phyloP scores from a whole-genome alignment of 1,140 invertebrate genomes.

The Telenomus remus region DNA sequence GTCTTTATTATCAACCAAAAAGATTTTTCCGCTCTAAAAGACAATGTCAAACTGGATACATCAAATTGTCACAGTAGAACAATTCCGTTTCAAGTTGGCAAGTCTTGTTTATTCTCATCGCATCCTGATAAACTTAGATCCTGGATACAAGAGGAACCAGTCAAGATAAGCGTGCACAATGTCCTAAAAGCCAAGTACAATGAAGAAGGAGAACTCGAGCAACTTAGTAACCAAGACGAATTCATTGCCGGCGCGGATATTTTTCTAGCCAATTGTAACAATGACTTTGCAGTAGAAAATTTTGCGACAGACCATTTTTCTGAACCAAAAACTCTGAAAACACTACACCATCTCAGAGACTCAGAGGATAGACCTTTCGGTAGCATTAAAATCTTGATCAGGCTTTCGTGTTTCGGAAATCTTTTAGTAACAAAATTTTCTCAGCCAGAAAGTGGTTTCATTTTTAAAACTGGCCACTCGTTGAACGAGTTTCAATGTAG shows the following conservation, averaged over 20 bases:
- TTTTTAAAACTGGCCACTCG: conserved; percentile 60
- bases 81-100: conserved; percentile 51
- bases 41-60: background rate
- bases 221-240: conserved; percentile 9
- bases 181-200: background rate
- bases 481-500: conserved; percentile 60
- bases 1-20: conserved; percentile 50
- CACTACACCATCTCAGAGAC: conserved; percentile 56
- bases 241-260: conserved; percentile 61
- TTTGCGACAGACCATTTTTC: background rate
- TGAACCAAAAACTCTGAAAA: conserved; percentile 32
- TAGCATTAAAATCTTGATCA: conserved; percentile 49
- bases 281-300: conserved; percentile 5
- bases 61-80: background rate
- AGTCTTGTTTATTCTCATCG: conserved; percentile 62
- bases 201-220: conserved; percentile 7
- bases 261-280: conserved; percentile 61
- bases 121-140: conserved; percentile 27
- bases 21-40: conserved; percentile 25
- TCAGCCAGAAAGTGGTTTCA: conserved; percentile 50
- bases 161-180: conserved; percentile 54
- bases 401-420: conserved; percentile 62
- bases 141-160: conserved; percentile 44
- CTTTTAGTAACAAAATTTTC: conserved; percentile 59
- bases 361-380: conserved; percentile 29